A percentile compares a stretch with the other conserved stretches of the same genome.
phyloP scores from a whole-genome alignment of 1,140 invertebrate genomes.

The Teleogryllus occipitalis region DNA sequence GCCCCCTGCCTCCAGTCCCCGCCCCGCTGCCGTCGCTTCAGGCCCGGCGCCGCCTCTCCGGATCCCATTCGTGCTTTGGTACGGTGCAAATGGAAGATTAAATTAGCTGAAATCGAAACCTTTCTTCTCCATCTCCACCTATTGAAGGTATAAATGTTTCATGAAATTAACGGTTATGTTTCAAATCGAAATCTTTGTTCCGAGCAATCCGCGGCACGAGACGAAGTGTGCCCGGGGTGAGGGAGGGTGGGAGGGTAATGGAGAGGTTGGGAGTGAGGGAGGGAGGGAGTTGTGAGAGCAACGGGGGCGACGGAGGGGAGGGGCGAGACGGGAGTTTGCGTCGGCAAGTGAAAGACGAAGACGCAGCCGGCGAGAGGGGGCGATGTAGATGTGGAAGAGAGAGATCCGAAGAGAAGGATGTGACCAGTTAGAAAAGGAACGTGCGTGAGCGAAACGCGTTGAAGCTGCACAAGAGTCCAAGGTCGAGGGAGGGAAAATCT shows the following conservation, averaged over 20 bases:
- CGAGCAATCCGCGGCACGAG: background rate
- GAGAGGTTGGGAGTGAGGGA: background rate
- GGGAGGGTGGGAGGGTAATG: background rate
- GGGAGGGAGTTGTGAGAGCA: background rate
- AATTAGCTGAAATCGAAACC: conserved; percentile 1
- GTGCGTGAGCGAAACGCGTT: background rate
- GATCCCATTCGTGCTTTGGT: background rate
- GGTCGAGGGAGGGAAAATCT: no score
- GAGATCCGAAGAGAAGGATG: background rate
- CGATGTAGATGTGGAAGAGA: background rate
- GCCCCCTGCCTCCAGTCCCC: no score
- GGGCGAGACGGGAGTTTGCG: background rate
- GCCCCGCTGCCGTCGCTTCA: no score
- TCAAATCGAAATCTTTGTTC: conserved; percentile 5
- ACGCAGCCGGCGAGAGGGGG: background rate
- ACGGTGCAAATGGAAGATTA: background rate
- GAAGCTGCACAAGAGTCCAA: no score
- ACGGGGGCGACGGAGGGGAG: background rate
- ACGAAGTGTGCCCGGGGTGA: background rate
- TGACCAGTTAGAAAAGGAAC: background rate
- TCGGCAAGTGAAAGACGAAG: background rate
- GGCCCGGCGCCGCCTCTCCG: no score
- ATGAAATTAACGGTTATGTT: conserved; percentile 1
- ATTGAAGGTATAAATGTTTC: conserved; percentile 5
- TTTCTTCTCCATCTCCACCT: background rate